Base-by-base conservation (phyloP, 92 coral and sea anemone genomes). In the Bergia sp. region DNA sequence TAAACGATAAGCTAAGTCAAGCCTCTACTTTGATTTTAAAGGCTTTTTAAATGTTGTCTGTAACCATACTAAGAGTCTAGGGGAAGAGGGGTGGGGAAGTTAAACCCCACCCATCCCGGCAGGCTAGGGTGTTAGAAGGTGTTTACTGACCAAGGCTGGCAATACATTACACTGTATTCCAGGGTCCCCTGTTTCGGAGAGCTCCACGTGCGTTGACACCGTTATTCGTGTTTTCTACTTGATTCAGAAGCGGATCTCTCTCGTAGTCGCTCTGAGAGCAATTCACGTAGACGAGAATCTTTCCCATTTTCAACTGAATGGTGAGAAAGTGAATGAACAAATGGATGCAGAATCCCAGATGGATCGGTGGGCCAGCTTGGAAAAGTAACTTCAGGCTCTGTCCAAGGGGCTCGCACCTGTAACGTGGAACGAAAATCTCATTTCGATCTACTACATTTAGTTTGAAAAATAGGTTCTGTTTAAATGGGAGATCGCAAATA, bases 291-390 rank as follows among this genome's bases (percentile, higher is more conserved):
- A 80, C 84, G 55, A 55, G 29, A 80, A 39, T 36, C 41, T 55
- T 80, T 80, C 90, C 90, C 85, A 87, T 76, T 69, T 74, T 76
- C 20, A 55, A 8, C 53, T 87, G 90, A 12, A 87, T 55, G 41
- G 73, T 61, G 50, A 87, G 71, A 41, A 87, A 87, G 37, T 77
- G 85, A 39, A 87, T 55, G 75, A 87, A 87, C 36, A 87, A 45
- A 74, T 87, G 90, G 58, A 87, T 76, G 58, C 90, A 87, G 73
- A 87, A 87, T 39, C 90, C 90, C 47, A 87, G 73, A 80, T 87
- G 90, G 67, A 87, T 77, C 13, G 90, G 84, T 37, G 90, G 90
- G 12, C 90, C 90, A 1, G 90, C 90, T 61, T 76, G 71, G 72
- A 87, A 77, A 44, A 87, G 84, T 18, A 87, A 58, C 49, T 76